Base-by-base conservation (phyloP, 2,113 vertebrate species). In the Toxostoma redivivum region DNA sequence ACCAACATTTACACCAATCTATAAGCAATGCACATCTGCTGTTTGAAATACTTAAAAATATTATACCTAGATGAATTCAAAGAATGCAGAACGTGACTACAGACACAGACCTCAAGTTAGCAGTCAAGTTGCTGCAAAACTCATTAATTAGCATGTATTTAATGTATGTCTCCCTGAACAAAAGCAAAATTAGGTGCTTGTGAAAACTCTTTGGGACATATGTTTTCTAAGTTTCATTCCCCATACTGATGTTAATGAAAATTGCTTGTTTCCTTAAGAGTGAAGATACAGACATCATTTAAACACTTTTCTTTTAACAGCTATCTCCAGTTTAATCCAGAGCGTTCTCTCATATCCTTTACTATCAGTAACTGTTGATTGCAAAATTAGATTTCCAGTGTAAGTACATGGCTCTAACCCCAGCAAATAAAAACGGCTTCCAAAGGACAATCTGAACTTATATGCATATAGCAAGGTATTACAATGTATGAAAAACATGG, bases 11-110 rank as follows among this genome's bases (percentile, higher is more conserved):
- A 95, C 76, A 84, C 74, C 85, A 64, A 81, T 91, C 73, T 94
- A 78, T 65, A 91, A 81, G 85, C 90, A 81, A 58, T 23, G 61
- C 90, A 91, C 92, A 94, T 76, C 96, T 95, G 90, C 91, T 90
- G 58, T 80, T 88, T 92, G 80, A 97, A 95, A 97, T 85, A 95
- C 80, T 92, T 92, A 50, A 93, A 90, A 93, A 78, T 76, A 85
- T 88, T 79, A 76, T 33, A 90, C 66, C 71, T 86, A 95, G 72
- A 93, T 81, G 45, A 73, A 91, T 66, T 86, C 51, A 62, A 86
- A 90, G 58, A 94, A 96, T 21, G 62, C 44, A 93, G 48, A 88
- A 83, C 0, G 7, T 24, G 40, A 71, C 38, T 70, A 90, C 56
- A 88, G 61, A n/a, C 9, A 42, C 9, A 82, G 65, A 90, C 53